These are phyloP conservation scores for Platysternon megacephalum DNA, from an alignment of 2,113 vertebrate species.

Conservation along the genomic window DNA sequence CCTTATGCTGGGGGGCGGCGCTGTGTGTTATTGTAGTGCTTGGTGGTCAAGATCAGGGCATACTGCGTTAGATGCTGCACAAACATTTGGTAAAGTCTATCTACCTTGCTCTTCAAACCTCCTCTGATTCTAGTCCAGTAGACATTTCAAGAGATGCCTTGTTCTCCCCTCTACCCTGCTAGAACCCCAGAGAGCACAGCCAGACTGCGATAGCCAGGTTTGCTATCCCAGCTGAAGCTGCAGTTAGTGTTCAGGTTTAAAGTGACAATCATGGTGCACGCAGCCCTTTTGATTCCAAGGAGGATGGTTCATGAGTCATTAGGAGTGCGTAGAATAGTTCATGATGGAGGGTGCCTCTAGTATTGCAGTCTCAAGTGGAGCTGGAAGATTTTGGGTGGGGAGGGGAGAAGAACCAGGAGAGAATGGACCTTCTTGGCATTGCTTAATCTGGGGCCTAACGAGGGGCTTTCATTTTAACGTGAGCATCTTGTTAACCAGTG, in stretches of 20 bases:
- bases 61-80: not conserved
- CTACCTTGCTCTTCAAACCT: not conserved
- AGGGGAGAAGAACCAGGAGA: not conserved
- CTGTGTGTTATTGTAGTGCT: not conserved
- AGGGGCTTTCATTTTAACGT: not conserved
- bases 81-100: not conserved
- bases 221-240: not conserved
- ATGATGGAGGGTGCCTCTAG: fast-evolving
- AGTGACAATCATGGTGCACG: not conserved
- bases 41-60: not conserved
- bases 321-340: not conserved
- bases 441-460: not conserved
- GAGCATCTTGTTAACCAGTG: not conserved
- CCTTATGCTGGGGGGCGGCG: not conserved
- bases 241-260: not conserved
- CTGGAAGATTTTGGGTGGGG: not conserved
- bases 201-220: not conserved
- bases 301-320: not conserved
- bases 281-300: not conserved
- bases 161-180: not conserved
- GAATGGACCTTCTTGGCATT: not conserved
- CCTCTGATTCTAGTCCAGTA: not conserved
- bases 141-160: not conserved
- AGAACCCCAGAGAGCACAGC: fast-evolving
- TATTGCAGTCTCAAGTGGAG: not conserved